Evolutionary conservation across 2,888 invertebrate species (phyloP), one percentile per base, ranked within the genome.

Genomic region (Exephanes ischioxanthus): DNA sequence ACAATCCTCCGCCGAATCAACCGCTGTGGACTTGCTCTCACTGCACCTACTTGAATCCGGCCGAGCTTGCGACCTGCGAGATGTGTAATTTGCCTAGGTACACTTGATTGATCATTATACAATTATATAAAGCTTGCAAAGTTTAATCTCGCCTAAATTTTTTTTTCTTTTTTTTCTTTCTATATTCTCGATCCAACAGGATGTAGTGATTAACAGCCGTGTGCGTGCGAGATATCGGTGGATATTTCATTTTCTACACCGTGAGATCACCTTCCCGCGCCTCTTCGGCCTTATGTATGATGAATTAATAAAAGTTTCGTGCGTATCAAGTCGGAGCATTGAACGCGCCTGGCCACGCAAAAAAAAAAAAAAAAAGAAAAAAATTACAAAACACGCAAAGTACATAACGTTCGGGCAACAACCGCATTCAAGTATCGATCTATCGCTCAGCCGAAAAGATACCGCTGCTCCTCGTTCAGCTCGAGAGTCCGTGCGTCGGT

Each of bases 31-130:
- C 98, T 45, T 99, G 99, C 94, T 96, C 96, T 89, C 97, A 98
- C 92, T 99, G 99, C 96, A 99, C 99, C 86, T 99, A 97, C 95
- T 96, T 98, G 93, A 99, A 99, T 95, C 96, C 96, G 87, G 95
- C 96, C 86, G 96, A 96, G 87, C 95, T 96, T 88, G 95, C 95
- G 90, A 95, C 96, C 88, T 99, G 99, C 95, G 99, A 99, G 94
- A 98, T 99, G 96, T 99, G 99, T 95, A 97, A 96, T 93, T 95
- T 98, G 94, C 98, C 99, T 88, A 96, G 97, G 95, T 96, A 93
- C 63, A 86, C 80, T 76, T 90, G 86, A 88, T 71, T 76, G 86
- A 87, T 72, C 86, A 72, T 33, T 63, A 80, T 71, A 80, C 80
- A 87, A 82, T 63, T 80, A 80, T 75, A 19, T 1, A 26, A 33